Evolutionary conservation across 2,888 invertebrate genomes (phyloP).

Genomic region (Eledone cirrhosa): DNA sequence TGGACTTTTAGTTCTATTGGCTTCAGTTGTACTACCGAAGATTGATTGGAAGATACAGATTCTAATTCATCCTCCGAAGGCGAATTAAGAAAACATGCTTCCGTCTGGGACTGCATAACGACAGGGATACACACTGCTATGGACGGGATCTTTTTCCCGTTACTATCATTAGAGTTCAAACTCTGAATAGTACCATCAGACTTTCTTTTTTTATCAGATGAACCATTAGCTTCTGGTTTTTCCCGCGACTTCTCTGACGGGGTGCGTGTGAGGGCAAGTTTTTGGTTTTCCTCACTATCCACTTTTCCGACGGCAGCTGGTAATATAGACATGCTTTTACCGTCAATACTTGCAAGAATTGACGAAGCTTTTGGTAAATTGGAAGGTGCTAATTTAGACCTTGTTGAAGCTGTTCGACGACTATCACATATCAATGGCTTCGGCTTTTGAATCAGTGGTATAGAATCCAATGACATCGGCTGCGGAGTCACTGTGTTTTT

Average conservation of each 20-base stretch:
- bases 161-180: not conserved
- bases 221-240: not conserved
- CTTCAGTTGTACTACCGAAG: slow-evolving; percentile 55
- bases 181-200: slow-evolving; percentile 13
- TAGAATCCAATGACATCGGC: slow-evolving; percentile 18
- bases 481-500: not conserved
- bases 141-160: not conserved
- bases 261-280: not conserved
- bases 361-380: slow-evolving; percentile 54
- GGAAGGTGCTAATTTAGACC: slow-evolving; percentile 53
- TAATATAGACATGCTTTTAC: slow-evolving; percentile 56
- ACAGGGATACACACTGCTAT: slow-evolving; percentile 25
- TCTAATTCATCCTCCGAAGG: slow-evolving; percentile 54
- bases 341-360: slow-evolving; percentile 57
- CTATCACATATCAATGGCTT: slow-evolving; percentile 35
- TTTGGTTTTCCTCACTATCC: slow-evolving; percentile 29
- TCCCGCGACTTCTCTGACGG: slow-evolving; percentile 33
- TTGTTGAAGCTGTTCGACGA: slow-evolving; percentile 45
- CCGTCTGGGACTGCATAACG: slow-evolving; percentile 28
- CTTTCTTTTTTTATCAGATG: slow-evolving; percentile 6
- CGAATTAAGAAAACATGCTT: not conserved
- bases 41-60: slow-evolving; percentile 56
- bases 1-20: slow-evolving; percentile 56
- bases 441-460: slow-evolving; percentile 31
- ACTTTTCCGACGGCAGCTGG: slow-evolving; percentile 39